phyloP scores from a whole-genome alignment of 2,888 invertebrate genomes.

The Pristionchus exspectatus region DNA sequence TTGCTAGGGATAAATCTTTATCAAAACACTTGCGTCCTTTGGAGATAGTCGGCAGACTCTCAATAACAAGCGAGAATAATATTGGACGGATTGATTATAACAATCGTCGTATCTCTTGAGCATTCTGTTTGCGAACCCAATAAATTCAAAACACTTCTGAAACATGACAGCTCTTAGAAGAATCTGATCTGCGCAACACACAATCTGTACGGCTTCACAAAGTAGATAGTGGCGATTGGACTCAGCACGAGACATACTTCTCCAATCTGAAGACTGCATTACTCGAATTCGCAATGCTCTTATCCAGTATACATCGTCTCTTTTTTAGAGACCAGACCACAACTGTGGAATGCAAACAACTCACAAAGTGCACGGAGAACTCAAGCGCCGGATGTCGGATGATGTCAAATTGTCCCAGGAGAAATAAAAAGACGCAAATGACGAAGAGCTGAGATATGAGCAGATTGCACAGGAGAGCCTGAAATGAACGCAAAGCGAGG shows the following conservation, averaged over 20 bases:
- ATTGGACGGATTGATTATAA: not conserved
- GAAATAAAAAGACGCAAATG: not conserved
- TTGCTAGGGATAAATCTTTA: no score
- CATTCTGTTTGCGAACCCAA: not conserved
- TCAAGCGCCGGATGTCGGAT: not conserved
- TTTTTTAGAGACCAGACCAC: not conserved
- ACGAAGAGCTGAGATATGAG: constrained; percentile 20
- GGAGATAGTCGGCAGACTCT: not conserved
- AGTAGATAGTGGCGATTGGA: constrained; percentile 8
- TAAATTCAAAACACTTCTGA: not conserved
- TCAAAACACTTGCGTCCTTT: no score
- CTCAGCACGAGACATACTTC: not conserved
- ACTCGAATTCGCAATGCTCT: not conserved
- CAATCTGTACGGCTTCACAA: constrained; percentile 20
- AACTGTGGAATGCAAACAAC: not conserved
- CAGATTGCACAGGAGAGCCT: constrained; percentile 19
- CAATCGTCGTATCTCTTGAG: not conserved
- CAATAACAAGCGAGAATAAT: not conserved
- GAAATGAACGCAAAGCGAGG: not conserved
- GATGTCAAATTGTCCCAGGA: not conserved
- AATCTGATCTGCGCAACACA: not conserved
- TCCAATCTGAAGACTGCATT: not conserved
- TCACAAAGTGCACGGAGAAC: constrained; percentile 7
- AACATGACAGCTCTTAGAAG: not conserved
- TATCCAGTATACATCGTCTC: no score